Evolutionary conservation across 2,888 invertebrate species (phyloP), one percentile per base, ranked within the genome.

Genomic region (Panopea generosa): DNA sequence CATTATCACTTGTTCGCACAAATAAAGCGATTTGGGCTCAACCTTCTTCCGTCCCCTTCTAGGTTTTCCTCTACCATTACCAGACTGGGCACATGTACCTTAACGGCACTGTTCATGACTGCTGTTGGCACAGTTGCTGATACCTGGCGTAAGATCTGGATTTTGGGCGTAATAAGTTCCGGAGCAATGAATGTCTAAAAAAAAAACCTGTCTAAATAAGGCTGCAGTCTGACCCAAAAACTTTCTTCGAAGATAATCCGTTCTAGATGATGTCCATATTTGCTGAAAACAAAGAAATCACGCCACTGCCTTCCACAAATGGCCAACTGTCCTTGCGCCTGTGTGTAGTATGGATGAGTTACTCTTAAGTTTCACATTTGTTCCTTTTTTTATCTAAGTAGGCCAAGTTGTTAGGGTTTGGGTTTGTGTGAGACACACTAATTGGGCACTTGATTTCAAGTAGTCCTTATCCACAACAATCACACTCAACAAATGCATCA

Each of bases 361-460:
- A n/a, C n/a, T n/a, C n/a, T n/a, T n/a, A n/a, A n/a, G n/a, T n/a
- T n/a, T 6, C 16, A 4, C 49, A n/a, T 9, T n/a, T 61, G 24
- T 62, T 18, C 11, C n/a, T 40, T 50, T 14, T n/a, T 29, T 29
- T 20, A 26, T 73, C 65, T 27, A 33, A 11, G 33, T 29, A 57
- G 1, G 16, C n/a, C 6, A 27, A 27, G 20, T 57, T 27, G 14
- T 20, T 2, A n/a, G 57, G 18, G 4, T 50, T 14, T 29, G 62
- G 22, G 0, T 20, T 29, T 14, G 49, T 6, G 9, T 33, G 33
- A 33, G 33, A 4, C 4, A 11, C 33, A 33, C 33, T 33, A 7
- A 16, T 11, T 11, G 65, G 65, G 33, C 43, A 65, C 33, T 65
- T 65, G 9, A 65, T 43, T 18, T 65, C 65, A 2, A 65, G 26